Conservation (phyloP, 64 coral and sea anemone genomes). For the Actinia equina region DNA sequence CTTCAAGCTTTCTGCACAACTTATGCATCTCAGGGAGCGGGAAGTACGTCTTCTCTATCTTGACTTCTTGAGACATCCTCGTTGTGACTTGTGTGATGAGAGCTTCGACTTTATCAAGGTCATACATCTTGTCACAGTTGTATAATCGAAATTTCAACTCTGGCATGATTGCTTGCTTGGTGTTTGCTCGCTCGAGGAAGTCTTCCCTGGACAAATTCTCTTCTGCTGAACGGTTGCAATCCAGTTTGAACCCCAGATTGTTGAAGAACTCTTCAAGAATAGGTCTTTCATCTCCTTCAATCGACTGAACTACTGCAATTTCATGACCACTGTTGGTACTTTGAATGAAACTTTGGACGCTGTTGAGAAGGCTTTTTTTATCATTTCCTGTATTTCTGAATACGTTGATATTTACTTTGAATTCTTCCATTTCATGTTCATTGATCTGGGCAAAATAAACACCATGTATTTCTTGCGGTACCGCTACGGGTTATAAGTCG, state of each 20-base stretch:
- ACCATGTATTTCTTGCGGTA: not conserved
- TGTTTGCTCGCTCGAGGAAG: not conserved
- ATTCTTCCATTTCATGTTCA: not conserved
- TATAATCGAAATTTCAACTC: slow-evolving; percentile 39
- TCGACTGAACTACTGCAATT: not conserved
- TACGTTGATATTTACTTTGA: not conserved
- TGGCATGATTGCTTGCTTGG: not conserved
- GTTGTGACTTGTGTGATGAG: not conserved
- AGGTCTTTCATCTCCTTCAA: not conserved
- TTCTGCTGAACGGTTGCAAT: not conserved
- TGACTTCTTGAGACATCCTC: slow-evolving; percentile 5
- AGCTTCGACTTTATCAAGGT: slow-evolving; percentile 35
- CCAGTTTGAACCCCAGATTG: not conserved
- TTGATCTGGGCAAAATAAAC: not conserved
- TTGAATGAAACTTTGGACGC: not conserved
- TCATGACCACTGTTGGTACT: not conserved
- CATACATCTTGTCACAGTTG: slow-evolving; percentile 69
- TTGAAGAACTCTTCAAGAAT: slow-evolving; percentile 4
- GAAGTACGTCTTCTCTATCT: slow-evolving; percentile 29
- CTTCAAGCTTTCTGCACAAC: slow-evolving; percentile 1
- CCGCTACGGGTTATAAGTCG: too few species aligned
- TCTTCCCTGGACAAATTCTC: not conserved
- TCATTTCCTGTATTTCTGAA: not conserved
- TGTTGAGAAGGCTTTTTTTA: not conserved
- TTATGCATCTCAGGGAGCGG: slow-evolving; percentile 48